Evolutionary conservation across 2,113 vertebrate genomes (phyloP), one percentile per base, ranked within the genome.

Genomic region (Sisor rabdophorus): DNA sequence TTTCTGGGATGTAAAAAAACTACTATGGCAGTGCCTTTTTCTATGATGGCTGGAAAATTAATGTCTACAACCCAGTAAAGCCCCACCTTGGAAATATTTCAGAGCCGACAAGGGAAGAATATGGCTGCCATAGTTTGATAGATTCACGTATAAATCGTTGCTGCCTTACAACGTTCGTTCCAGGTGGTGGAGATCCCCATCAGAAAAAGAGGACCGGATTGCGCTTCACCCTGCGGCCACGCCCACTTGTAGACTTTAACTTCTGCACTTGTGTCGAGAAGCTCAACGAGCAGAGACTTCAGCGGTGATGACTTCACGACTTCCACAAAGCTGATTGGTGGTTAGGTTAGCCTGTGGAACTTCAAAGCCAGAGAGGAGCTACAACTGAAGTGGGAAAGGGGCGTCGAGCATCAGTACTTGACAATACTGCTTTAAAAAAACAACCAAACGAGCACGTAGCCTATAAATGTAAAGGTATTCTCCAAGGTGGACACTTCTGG

Each of bases 281-380:
- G 68, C 53, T 58, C 53, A 16, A 71, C 40, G 44, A 50, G 65
- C 65, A 50, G 65, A 50, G 56, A 78, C 72, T 58, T 81, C 76
- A 70, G 6, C 20, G 40, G 73, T 1, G 69, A 63, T 75, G 80
- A 81, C 80, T 6, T 81, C 79, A 75, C 32, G 24, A 20, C 76
- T 86, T 81, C 88, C 87, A 85, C 83, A 16, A 63, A 73, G 87
- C 81, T 90, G 93, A 98, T 97, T 98, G 95, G 96, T 87, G 91
- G 88, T 64, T 19, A 88, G n/a, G 85, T 17, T 83, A 84, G 90
- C 88, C 88, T 91, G 92, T 90, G 91, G 91, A 89, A 93, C 95
- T 95, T 98, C 94, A 97, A 97, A 98, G 94, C 90, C 88, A 71
- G 86, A 85, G 90, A 91, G 92, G 92, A 93, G 90, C 91, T 94